Conservation (phyloP, 1,140 invertebrate genomes). For the Drosophila pectinifera region DNA sequence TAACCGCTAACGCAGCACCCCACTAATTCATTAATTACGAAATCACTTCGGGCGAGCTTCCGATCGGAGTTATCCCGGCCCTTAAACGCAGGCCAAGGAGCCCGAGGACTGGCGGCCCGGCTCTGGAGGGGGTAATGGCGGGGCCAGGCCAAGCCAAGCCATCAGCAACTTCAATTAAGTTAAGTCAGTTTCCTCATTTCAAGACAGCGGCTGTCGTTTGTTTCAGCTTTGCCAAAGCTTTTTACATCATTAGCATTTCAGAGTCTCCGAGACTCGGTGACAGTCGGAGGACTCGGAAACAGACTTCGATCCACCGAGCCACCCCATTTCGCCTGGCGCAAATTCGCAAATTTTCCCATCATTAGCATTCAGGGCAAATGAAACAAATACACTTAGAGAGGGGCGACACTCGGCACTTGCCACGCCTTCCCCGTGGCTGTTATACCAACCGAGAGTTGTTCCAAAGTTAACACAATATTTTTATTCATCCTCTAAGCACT, state of each 20-base stretch:
- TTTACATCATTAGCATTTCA: slow-evolving; percentile 84
- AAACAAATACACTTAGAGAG: slow-evolving; percentile 80
- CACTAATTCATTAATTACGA: slow-evolving; percentile 79
- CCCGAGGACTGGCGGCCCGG: neutral
- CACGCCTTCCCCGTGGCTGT: slow-evolving; percentile 30
- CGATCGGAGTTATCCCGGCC: slow-evolving; percentile 48
- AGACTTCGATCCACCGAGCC: slow-evolving; percentile 41
- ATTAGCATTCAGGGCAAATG: slow-evolving; percentile 83
- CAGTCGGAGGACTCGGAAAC: slow-evolving; percentile 26
- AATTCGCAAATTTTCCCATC: slow-evolving; percentile 83
- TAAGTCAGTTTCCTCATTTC: slow-evolving; percentile 82
- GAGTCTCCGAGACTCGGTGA: slow-evolving; percentile 26
- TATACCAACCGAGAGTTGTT: slow-evolving; percentile 54
- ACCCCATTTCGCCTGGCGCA: slow-evolving; percentile 52
- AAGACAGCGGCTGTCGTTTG: slow-evolving; percentile 76
- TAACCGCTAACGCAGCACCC: slow-evolving; percentile 62
- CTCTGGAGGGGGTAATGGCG: slow-evolving; percentile 3
- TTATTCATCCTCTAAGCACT: slow-evolving; percentile 78
- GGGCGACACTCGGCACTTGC: slow-evolving; percentile 44
- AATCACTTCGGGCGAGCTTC: slow-evolving; percentile 77
- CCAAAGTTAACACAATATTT: slow-evolving; percentile 82
- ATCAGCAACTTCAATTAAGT: slow-evolving; percentile 82
- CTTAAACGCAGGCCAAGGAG: slow-evolving; percentile 56
- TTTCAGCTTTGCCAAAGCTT: slow-evolving; percentile 74
- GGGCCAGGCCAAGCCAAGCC: slow-evolving; percentile 31